These are phyloP conservation scores for Nymphicus hollandicus DNA, from an alignment of 2,113 vertebrate species.

Conservation along the genomic window DNA sequence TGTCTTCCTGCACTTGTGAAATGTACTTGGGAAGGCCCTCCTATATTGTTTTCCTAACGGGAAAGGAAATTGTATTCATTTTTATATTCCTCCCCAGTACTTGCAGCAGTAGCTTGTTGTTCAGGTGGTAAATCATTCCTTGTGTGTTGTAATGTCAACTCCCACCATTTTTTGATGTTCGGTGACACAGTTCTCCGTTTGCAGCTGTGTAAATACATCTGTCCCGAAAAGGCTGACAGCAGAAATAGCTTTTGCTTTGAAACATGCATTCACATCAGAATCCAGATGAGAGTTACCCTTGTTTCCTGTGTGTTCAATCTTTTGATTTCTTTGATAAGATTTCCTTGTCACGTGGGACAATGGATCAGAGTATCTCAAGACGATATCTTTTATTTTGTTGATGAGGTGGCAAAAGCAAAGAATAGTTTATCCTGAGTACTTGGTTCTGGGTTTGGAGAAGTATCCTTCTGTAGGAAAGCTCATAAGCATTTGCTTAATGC, in stretches of 20 bases:
- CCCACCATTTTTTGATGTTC: constrained; percentile 9
- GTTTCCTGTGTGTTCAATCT: neutral
- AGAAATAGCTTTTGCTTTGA: constrained; percentile 38
- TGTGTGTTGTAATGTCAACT: constrained; percentile 27
- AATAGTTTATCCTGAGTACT: neutral
- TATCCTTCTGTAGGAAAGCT: neutral
- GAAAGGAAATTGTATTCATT: neutral
- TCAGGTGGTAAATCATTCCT: neutral
- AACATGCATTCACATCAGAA: neutral
- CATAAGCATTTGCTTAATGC: neutral
- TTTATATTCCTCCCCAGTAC: neutral
- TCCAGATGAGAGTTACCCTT: neutral
- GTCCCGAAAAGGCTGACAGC: neutral
- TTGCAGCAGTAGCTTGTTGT: neutral
- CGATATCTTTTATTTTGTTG: neutral
- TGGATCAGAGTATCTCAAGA: neutral
- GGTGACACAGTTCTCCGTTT: neutral
- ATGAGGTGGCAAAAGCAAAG: neutral
- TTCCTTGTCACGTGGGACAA: neutral
- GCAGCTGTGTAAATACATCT: constrained; percentile 62
- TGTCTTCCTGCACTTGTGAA: neutral
- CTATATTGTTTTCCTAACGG: fast-evolving
- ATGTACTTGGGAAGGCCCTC: neutral
- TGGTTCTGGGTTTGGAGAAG: neutral
- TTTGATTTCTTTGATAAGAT: neutral